Conservation (phyloP, 2,113 vertebrate genomes). For the Tyrannus savana region DNA sequence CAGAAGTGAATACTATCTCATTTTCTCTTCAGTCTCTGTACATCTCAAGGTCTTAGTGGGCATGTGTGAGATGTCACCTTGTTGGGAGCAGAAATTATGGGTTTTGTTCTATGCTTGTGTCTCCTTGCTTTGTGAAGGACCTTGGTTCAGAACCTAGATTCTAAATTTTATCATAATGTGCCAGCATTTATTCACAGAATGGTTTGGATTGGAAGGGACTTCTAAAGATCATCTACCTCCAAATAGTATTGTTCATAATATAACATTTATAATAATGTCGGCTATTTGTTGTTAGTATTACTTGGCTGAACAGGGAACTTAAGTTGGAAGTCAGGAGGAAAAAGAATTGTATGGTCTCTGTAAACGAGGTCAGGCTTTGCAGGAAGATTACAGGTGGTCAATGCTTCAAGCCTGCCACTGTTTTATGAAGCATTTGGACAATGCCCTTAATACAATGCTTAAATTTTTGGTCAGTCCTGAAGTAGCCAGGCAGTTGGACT, state of each 20-base stretch:
- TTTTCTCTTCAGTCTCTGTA: background rate
- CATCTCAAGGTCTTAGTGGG: background rate
- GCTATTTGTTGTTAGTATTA: background rate
- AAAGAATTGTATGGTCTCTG: background rate
- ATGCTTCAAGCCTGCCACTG: background rate
- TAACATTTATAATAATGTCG: background rate
- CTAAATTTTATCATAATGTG: background rate
- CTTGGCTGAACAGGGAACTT: background rate
- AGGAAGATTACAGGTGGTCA: background rate
- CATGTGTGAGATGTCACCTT: background rate
- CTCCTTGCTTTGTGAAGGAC: background rate
- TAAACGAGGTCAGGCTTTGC: background rate
- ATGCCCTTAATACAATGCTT: background rate
- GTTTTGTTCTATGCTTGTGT: background rate
- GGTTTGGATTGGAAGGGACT: background rate
- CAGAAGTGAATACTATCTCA: background rate
- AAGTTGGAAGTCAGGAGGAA: background rate
- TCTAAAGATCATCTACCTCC: background rate
- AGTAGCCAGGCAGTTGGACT: background rate
- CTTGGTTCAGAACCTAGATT: background rate
- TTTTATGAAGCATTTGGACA: background rate
- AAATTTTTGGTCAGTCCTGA: background rate
- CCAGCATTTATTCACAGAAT: background rate
- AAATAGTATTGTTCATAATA: background rate
- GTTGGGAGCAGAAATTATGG: background rate